Conservation (phyloP, 2,888 invertebrate genomes). For the Limnephilus marmoratus region DNA sequence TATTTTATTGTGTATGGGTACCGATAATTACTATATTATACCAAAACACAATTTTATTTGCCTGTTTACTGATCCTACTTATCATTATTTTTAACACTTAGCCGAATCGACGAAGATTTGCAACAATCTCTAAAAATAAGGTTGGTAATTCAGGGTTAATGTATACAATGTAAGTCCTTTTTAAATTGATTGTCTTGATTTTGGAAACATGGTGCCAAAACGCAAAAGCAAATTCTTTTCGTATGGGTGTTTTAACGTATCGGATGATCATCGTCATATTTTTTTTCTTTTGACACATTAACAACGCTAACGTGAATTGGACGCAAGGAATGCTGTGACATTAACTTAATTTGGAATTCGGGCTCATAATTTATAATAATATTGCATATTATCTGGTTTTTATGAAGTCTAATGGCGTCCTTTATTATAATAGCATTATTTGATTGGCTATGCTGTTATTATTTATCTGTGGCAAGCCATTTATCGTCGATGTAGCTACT, state of each 20-base stretch:
- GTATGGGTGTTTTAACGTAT: background rate
- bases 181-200: background rate
- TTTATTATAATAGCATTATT: background rate
- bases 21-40: background rate
- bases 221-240: background rate
- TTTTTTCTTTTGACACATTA: background rate
- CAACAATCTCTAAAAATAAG: background rate
- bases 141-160: background rate
- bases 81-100: background rate
- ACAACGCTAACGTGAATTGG: background rate
- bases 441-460: background rate
- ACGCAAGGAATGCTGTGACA: background rate
- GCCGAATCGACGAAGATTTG: background rate
- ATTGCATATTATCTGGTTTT: background rate
- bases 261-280: background rate
- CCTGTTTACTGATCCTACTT: background rate
- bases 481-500: no score
- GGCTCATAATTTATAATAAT: background rate
- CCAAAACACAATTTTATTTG: background rate
- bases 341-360: background rate
- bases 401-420: background rate
- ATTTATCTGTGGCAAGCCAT: background rate
- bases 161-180: background rate
- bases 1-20: background rate
- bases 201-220: background rate